Base-by-base conservation (phyloP, 1,140 invertebrate species). In the Danaus melanippus region DNA sequence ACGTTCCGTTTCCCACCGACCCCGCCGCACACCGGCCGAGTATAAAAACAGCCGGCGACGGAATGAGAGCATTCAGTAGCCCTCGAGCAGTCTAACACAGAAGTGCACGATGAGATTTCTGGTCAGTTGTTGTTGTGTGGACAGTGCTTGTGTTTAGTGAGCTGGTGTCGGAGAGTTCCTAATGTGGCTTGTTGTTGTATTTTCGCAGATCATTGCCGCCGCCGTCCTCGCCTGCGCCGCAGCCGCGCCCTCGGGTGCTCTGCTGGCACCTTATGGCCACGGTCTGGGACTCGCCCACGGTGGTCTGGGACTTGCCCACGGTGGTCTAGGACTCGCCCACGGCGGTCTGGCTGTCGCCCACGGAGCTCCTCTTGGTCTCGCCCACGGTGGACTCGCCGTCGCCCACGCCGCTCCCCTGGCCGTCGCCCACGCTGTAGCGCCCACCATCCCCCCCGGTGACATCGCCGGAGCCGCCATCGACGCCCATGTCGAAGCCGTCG, bases 81-180 rank as follows among this genome's bases (percentile, higher is more conserved):
- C 70, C 72, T 76, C 81, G 83, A 72, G 83, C 81, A 86, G 83
- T 86, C 83, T 83, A 78, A 69, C 57, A 80, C 73, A 79, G 83
- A 86, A 86, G 79, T 86, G 79, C 83, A 86, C 69, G 81, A 86
- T 86, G 83, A 84, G 83, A 86, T 67, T 86, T 80, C 83, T 86
- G 83, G 83, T 84, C 67, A 80, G 83, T 83, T 75, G 46, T 55
- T 70, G 65, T 63, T 64, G 64, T 51, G 63, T 72, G 64, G 68
- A 65, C 56, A 67, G 75, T 71, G 66, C 48, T 71, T 69, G 72
- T 79, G 74, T 42, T 62, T 15, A 1, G 68, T 77, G 62, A 56
- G 15, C 15, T 15, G 15, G 15, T 56, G 66, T 40, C 56, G 69
- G 66, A 71, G 66, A 70, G 49, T 69, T 42, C 49, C 59, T 64